Conservation (phyloP, 2,113 vertebrate genomes). For the Willisornis vidua region DNA sequence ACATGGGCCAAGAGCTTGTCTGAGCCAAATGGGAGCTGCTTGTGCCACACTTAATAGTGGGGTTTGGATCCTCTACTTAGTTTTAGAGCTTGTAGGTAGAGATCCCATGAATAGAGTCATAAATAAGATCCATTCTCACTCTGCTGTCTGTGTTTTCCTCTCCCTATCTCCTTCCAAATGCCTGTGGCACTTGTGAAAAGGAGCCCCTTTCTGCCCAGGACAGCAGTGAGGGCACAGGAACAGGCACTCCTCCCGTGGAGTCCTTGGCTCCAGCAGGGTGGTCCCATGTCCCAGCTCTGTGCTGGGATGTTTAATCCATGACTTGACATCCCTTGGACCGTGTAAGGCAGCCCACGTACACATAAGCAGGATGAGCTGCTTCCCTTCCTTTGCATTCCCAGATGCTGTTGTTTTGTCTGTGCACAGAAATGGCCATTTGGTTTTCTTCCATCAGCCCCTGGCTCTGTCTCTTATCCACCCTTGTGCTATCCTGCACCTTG, state of each 20-base stretch:
- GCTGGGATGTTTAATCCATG: neutral
- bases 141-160: neutral
- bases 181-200: neutral
- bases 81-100: neutral
- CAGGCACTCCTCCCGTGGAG: neutral
- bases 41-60: neutral
- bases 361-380: neutral
- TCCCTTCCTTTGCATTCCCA: neutral
- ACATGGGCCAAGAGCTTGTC: neutral
- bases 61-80: neutral
- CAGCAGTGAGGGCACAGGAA: neutral
- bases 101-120: neutral
- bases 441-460: neutral
- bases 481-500: fast-evolving
- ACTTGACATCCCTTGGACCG: neutral
- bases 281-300: fast-evolving
- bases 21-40: neutral
- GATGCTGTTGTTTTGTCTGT: neutral
- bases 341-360: fast-evolving
- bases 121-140: neutral
- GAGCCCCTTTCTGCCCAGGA: neutral
- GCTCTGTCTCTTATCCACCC: neutral
- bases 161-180: fast-evolving
- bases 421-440: neutral
- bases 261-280: fast-evolving